These are phyloP conservation scores for Doris montereyensis DNA, from an alignment of 2,888 invertebrate genomes.

Conservation along the genomic window DNA sequence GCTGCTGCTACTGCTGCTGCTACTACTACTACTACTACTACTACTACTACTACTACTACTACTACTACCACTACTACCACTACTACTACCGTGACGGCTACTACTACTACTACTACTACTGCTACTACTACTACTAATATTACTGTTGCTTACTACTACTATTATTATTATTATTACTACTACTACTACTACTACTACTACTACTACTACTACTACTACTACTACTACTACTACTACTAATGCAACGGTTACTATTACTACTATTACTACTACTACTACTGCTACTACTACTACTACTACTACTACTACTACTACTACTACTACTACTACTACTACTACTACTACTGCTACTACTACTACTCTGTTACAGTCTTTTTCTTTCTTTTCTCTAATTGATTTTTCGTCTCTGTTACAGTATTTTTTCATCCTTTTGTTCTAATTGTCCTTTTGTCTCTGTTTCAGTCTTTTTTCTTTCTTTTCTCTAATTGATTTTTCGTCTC, in stretches of 20 bases:
- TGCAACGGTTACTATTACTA: not conserved
- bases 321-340: not conserved
- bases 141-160: constrained; percentile 5
- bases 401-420: too few relatives aligned
- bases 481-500: too few relatives aligned
- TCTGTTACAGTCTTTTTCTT: too few relatives aligned
- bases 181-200: constrained; percentile 28
- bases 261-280: constrained; percentile 23
- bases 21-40: constrained; percentile 18
- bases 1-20: not conserved
- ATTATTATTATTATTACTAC: constrained; percentile 4
- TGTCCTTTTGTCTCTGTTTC: too few relatives aligned
- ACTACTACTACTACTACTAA: constrained; percentile 10
- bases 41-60: constrained; percentile 18
- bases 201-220: constrained; percentile 28
- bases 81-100: constrained; percentile 1
- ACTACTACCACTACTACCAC: constrained; percentile 14
- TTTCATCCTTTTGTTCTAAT: too few relatives aligned
- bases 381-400: too few relatives aligned
- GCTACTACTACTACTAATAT: constrained; percentile 18
- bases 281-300: constrained; percentile 17
- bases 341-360: constrained; percentile 10
- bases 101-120: constrained; percentile 24
- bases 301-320: constrained; percentile 24
- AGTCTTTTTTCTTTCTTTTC: too few relatives aligned